These are phyloP conservation scores for Umimayanthus kanabou DNA, from an alignment of 92 coral and sea anemone genomes.

Conservation along the genomic window DNA sequence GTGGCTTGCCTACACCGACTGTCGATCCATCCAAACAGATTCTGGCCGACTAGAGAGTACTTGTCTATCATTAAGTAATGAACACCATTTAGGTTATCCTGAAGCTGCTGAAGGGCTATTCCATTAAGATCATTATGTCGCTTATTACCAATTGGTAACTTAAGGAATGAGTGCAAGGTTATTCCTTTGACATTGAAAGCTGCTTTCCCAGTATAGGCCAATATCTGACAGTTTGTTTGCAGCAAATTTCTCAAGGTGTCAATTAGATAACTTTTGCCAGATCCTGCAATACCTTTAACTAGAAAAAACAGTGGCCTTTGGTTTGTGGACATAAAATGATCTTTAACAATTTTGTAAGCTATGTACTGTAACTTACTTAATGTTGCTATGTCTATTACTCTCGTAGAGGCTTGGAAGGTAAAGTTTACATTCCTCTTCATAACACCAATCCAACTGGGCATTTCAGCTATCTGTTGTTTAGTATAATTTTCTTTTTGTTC, in stretches of 20 bases:
- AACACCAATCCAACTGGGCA: too few species aligned
- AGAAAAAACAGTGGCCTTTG: constrained; percentile 34
- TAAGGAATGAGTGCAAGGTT: constrained; percentile 44
- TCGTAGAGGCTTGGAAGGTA: too few species aligned
- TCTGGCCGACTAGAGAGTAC: too few species aligned
- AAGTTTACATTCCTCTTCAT: too few species aligned
- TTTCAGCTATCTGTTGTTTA: too few species aligned
- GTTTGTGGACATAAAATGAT: constrained; percentile 3
- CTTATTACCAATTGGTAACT: constrained; percentile 39
- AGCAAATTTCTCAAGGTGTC: constrained; percentile 41
- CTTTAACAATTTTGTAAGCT: constrained; percentile 18
- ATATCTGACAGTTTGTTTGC: constrained; percentile 40
- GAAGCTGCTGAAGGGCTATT: constrained; percentile 42
- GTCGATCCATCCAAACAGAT: not conserved
- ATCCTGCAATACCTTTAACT: constrained; percentile 44
- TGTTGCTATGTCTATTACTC: too few species aligned
- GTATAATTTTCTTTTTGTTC: too few species aligned
- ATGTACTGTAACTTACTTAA: constrained; percentile 2
- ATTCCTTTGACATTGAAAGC: constrained; percentile 45
- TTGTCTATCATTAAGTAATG: too few species aligned
- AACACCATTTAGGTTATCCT: constrained; percentile 19
- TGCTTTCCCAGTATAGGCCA: constrained; percentile 50
- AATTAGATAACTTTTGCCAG: constrained; percentile 44
- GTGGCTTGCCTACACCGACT: constrained; percentile 45
- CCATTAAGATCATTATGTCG: constrained; percentile 39